phyloP scores from a whole-genome alignment of 2,888 invertebrate species.

The Acleris sparsana region DNA sequence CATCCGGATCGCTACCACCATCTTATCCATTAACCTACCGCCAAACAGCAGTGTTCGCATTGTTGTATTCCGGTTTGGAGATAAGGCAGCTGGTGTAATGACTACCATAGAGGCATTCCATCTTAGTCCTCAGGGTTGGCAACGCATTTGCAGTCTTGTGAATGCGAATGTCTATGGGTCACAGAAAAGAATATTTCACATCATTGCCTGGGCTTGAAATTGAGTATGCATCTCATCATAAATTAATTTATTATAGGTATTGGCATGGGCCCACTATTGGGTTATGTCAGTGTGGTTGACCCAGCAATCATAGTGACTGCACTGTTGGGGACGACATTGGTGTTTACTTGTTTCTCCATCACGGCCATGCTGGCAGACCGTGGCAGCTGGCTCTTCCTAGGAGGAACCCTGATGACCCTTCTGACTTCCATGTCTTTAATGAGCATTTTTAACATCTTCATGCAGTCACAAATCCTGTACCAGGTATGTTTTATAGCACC shows the following conservation, averaged over 20 bases:
- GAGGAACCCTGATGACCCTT: constrained; percentile 93
- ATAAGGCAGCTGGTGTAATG: no score
- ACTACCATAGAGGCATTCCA: no score
- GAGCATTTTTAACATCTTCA: constrained; percentile 92
- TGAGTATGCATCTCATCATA: not conserved
- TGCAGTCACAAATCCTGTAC: constrained; percentile 91
- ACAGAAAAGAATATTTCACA: no score
- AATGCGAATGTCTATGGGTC: no score
- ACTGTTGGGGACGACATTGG: constrained; percentile 91
- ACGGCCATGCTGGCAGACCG: constrained; percentile 93
- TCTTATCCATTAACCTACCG: no score
- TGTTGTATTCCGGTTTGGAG: no score
- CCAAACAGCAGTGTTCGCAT: no score
- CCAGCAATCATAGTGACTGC: constrained; percentile 95
- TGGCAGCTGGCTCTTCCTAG: constrained; percentile 95
- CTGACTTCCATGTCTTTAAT: constrained; percentile 91
- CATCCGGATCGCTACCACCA: no score
- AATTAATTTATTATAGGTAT: constrained; percentile 84
- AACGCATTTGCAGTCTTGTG: no score
- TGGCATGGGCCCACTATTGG: constrained; percentile 93
- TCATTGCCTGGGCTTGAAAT: no score
- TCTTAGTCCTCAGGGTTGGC: no score
- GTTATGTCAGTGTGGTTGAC: constrained; percentile 90
- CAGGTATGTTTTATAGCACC: constrained; percentile 81
- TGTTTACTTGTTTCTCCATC: constrained; percentile 96